Conservation (phyloP, 2,113 vertebrate genomes). For the Engystomops pustulosus region DNA sequence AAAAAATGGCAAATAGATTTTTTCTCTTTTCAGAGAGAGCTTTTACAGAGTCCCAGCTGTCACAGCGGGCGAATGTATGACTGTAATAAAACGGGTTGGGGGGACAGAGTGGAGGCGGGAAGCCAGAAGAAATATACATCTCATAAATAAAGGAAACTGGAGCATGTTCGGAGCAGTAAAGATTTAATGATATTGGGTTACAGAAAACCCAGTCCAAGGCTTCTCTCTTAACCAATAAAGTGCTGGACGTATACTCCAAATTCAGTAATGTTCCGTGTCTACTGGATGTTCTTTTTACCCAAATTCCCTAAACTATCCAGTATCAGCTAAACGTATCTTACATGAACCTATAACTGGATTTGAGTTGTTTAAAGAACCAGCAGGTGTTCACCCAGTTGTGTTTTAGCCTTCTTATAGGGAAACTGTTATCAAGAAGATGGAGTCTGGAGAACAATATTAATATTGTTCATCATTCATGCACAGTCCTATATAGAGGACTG, state of each 20-base stretch:
- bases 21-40: slow-evolving; percentile 63
- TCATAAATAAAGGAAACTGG: slow-evolving; percentile 71
- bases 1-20: slow-evolving; percentile 59
- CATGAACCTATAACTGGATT: no score
- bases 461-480: no score
- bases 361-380: no score
- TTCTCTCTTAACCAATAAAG: slow-evolving; percentile 51
- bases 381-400: no score
- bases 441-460: no score
- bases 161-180: slow-evolving; percentile 67
- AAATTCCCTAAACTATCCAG: not conserved
- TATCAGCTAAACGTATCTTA: not conserved
- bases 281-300: not conserved
- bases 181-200: slow-evolving; percentile 67
- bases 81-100: slow-evolving; percentile 54
- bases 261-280: no score
- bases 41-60: slow-evolving; percentile 68
- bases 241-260: not conserved
- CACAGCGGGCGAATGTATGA: slow-evolving; percentile 62
- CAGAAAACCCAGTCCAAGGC: slow-evolving; percentile 62
- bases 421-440: no score
- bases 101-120: slow-evolving; percentile 41
- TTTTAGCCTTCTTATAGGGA: no score
- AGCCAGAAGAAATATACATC: slow-evolving; percentile 64
- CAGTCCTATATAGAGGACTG: no score